phyloP scores from a whole-genome alignment of 64 coral and sea anemone species.

The Dendronephthya gigantea region DNA sequence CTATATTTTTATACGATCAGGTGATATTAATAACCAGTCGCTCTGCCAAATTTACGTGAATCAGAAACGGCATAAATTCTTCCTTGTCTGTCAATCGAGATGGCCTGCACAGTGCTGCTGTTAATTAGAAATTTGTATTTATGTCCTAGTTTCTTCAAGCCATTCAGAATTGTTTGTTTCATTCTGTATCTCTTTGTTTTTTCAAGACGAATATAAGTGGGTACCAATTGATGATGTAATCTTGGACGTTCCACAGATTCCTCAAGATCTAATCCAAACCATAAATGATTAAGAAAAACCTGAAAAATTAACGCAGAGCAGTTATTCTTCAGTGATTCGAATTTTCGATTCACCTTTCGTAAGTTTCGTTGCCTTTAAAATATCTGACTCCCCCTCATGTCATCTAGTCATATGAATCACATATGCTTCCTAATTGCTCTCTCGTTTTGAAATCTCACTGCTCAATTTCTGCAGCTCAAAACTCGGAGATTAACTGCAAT shows the following conservation, averaged over 20 bases:
- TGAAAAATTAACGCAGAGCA: not conserved
- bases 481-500: not conserved
- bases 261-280: not conserved
- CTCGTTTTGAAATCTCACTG: too few relatives aligned
- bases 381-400: too few relatives aligned
- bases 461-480: too few relatives aligned
- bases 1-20: too few relatives aligned
- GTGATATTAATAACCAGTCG: not conserved
- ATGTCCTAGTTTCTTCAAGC: not conserved
- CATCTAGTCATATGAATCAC: too few relatives aligned
- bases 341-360: too few relatives aligned
- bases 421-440: too few relatives aligned
- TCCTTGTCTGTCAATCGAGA: not conserved
- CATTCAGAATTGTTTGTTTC: not conserved
- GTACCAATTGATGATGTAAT: not conserved
- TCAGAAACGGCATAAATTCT: not conserved
- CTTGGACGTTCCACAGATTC: not conserved
- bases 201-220: not conserved
- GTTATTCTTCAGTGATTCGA: too few relatives aligned
- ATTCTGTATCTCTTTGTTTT: not conserved
- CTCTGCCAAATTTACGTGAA: not conserved
- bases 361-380: too few relatives aligned
- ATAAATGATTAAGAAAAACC: not conserved
- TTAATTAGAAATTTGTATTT: not conserved
- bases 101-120: not conserved